Percentiles rank a stretch among this genome's conserved stretches.
Conservation (phyloP, 1,140 invertebrate species). For the Cryptotermes secundus region DNA sequence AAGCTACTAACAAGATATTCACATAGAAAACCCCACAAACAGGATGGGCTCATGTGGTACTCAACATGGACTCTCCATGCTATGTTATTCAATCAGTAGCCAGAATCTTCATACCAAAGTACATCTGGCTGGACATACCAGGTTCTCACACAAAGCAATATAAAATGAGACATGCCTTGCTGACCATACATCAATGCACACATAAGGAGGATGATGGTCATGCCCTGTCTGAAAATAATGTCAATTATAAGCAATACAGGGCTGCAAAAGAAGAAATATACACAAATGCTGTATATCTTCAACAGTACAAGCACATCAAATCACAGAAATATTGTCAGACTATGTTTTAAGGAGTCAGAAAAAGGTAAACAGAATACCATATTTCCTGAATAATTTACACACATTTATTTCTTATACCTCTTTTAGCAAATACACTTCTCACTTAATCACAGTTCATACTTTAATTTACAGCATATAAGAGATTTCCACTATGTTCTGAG, state of each 20-base stretch:
- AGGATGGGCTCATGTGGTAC: neutral
- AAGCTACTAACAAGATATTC: no score
- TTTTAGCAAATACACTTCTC: no score
- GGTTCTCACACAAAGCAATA: neutral
- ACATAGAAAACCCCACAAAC: neutral
- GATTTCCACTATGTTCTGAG: no score
- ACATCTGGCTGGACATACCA: neutral
- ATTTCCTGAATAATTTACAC: slow-evolving; percentile 14
- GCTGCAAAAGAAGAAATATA: slow-evolving; percentile 2
- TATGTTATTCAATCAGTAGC: neutral
- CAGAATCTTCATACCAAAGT: neutral
- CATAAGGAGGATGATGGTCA: neutral
- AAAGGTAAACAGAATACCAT: neutral
- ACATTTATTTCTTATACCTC: neutral
- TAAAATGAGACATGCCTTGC: neutral
- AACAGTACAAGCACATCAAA: neutral
- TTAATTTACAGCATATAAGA: no score
- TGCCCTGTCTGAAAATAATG: slow-evolving; percentile 16
- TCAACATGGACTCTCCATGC: neutral
- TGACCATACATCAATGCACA: neutral
- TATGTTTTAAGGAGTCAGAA: neutral
- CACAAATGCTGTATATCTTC: neutral
- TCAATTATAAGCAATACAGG: neutral
- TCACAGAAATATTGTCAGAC: neutral
- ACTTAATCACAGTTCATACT: no score